phyloP scores from a whole-genome alignment of 2,113 vertebrate species.

The Thunnus maccoyii region DNA sequence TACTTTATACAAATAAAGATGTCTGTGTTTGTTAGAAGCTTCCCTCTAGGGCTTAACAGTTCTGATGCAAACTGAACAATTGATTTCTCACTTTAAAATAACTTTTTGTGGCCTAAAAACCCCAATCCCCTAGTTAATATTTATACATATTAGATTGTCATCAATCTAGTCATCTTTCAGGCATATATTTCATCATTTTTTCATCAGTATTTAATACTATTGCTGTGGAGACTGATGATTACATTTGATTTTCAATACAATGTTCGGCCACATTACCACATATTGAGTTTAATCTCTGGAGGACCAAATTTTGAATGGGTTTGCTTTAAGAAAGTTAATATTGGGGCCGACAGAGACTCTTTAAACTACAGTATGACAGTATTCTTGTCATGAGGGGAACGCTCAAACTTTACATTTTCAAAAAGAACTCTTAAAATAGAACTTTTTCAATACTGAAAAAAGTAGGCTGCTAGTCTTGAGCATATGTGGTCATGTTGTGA shows the following conservation, averaged over 20 bases:
- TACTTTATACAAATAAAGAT: constrained; percentile 43
- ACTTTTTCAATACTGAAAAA: neutral
- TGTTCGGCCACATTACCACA: neutral
- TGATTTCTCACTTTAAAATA: constrained; percentile 29
- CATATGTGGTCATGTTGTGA: too few species aligned
- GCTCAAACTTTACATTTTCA: too few species aligned
- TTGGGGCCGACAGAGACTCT: neutral
- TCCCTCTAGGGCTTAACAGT: constrained; percentile 7
- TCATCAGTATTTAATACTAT: neutral
- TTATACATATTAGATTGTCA: constrained; percentile 3
- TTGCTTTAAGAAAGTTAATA: neutral
- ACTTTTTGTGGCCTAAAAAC: neutral
- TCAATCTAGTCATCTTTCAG: neutral
- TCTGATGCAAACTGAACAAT: constrained; percentile 17
- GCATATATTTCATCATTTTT: neutral
- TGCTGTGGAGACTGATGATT: constrained; percentile 1
- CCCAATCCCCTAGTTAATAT: neutral
- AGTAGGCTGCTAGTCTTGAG: too few species aligned
- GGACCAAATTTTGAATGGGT: neutral
- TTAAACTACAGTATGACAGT: neutral
- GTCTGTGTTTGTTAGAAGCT: constrained; percentile 22
- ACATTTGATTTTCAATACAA: neutral
- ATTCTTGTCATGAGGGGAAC: neutral
- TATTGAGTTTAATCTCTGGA: constrained; percentile 4
- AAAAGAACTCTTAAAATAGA: neutral